phyloP scores from a whole-genome alignment of 2,113 vertebrate species.

The Rhegmatorhina hoffmannsi region DNA sequence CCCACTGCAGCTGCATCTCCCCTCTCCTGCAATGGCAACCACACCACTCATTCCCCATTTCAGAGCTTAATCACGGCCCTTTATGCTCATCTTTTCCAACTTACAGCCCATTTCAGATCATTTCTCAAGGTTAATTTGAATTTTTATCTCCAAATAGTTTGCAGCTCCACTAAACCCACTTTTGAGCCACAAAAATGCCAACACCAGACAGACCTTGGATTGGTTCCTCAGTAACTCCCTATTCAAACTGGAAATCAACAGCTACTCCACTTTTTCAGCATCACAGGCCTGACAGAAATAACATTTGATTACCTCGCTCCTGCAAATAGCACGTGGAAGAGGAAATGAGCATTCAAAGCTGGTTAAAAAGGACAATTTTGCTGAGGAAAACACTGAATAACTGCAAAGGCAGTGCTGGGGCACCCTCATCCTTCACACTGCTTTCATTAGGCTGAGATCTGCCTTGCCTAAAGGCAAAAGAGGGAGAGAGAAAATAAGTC shows the following conservation, averaged over 20 bases:
- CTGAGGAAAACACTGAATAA: not conserved
- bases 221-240: not conserved
- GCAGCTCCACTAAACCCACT: not conserved
- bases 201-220: not conserved
- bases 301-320: constrained; percentile 12
- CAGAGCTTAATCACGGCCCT: not conserved
- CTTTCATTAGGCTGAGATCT: constrained; percentile 14
- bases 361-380: not conserved
- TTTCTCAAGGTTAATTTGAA: constrained; percentile 2
- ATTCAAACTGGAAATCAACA: not conserved
- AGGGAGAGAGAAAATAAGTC: not conserved
- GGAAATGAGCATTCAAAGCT: not conserved
- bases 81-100: not conserved
- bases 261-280: not conserved
- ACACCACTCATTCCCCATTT: not conserved
- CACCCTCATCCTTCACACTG: not conserved
- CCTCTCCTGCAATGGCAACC: not conserved
- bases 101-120: not conserved
- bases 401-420: not conserved
- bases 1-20: not conserved
- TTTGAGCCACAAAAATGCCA: not conserved
- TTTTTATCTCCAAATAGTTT: not conserved
- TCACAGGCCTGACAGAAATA: not conserved
- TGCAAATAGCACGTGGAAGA: not conserved
- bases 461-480: constrained; percentile 2